These are phyloP conservation scores for Andrena minutula DNA, from an alignment of 2,888 invertebrate species.

Conservation along the genomic window DNA sequence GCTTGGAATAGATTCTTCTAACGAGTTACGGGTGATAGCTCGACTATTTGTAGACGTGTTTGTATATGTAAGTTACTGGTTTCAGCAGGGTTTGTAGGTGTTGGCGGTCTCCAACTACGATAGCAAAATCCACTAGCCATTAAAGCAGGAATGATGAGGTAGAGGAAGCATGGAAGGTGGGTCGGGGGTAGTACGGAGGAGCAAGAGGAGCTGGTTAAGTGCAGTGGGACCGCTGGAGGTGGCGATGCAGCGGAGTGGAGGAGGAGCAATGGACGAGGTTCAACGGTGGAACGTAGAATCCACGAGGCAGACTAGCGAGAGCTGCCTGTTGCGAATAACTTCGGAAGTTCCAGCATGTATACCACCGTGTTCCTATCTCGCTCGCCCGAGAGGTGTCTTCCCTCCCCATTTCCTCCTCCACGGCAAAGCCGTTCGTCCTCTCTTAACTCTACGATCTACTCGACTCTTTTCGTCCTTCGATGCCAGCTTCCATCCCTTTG, in stretches of 20 bases:
- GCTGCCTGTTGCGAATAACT: slow-evolving; percentile 79
- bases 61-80: slow-evolving; percentile 13
- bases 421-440: slow-evolving; percentile 13
- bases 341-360: slow-evolving; percentile 73
- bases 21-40: no score
- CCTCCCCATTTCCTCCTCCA: slow-evolving; percentile 37
- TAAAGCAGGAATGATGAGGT: slow-evolving; percentile 68
- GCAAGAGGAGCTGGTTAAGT: slow-evolving; percentile 29
- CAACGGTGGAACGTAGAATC: slow-evolving; percentile 68
- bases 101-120: slow-evolving; percentile 38
- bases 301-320: slow-evolving; percentile 71
- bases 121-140: slow-evolving; percentile 66
- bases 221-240: slow-evolving; percentile 44
- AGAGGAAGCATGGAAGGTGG: slow-evolving; percentile 45
- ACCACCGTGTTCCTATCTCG: slow-evolving; percentile 43
- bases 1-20: no score
- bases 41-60: no score
- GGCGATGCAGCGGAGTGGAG: slow-evolving; percentile 28
- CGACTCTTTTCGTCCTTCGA: slow-evolving; percentile 17
- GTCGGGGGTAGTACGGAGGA: slow-evolving; percentile 30
- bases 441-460: not conserved
- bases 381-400: slow-evolving; percentile 28
- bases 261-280: slow-evolving; percentile 23
- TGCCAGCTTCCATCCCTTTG: not conserved
- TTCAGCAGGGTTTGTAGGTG: not conserved